Conservation (phyloP, 2,888 invertebrate genomes). For the Pollenia labialis region DNA sequence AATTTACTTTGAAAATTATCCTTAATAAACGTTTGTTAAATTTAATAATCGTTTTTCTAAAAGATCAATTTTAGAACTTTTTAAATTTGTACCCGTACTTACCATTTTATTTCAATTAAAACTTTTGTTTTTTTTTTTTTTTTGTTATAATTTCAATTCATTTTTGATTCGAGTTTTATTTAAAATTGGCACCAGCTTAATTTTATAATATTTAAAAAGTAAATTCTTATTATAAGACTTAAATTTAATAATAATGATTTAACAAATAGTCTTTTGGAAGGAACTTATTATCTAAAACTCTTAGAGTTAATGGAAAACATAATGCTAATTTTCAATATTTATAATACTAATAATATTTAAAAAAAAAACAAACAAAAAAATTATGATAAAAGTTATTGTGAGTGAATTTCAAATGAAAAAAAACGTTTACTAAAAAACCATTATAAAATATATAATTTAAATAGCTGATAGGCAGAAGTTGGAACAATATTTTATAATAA, state of each 20-base stretch:
- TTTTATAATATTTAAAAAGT: neutral
- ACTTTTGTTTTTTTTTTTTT: too few species aligned
- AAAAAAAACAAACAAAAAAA: neutral
- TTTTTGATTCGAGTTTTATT: constrained; percentile 25
- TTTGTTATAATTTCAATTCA: neutral
- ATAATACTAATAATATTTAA: neutral
- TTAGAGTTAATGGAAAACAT: constrained; percentile 56
- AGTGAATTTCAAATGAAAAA: too few species aligned
- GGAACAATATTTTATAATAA: too few species aligned
- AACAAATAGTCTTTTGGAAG: constrained; percentile 44
- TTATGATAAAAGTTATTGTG: too few species aligned
- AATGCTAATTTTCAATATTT: constrained; percentile 26
- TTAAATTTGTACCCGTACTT: neutral
- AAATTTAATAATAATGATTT: constrained; percentile 37
- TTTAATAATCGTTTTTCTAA: too few species aligned
- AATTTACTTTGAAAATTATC: too few species aligned
- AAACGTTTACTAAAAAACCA: too few species aligned
- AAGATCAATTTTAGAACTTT: neutral
- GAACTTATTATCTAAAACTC: constrained; percentile 56
- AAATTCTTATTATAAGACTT: constrained; percentile 3
- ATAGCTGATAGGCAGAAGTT: too few species aligned
- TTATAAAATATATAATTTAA: too few species aligned
- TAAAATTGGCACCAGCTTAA: constrained; percentile 53
- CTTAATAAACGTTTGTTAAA: too few species aligned
- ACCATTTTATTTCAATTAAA: neutral